A percentile compares a stretch with the other conserved stretches of the same genome.
phyloP scores from a whole-genome alignment of 2,113 vertebrate species.

The Gavia stellata region DNA sequence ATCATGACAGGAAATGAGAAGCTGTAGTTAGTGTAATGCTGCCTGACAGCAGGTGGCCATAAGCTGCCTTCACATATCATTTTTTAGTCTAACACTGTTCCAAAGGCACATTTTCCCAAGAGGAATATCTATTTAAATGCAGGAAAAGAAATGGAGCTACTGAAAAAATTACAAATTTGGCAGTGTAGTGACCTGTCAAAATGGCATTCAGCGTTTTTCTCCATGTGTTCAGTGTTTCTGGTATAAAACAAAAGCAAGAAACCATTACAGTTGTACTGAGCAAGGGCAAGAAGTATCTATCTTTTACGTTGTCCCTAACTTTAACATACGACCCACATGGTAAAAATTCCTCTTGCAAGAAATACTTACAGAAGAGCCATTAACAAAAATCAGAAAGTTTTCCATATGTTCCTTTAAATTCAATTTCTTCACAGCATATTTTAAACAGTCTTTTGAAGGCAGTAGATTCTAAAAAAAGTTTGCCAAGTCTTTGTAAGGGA shows the following conservation, averaged over 20 bases:
- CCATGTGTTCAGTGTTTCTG: background rate
- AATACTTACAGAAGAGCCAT: background rate
- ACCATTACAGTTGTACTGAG: background rate
- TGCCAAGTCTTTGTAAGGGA: background rate
- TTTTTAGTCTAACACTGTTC: background rate
- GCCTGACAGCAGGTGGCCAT: slow-evolving; percentile 9
- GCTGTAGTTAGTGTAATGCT: background rate
- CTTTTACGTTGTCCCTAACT: background rate
- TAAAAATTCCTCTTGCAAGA: background rate
- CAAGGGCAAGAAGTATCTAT: background rate
- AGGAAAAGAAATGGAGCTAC: background rate
- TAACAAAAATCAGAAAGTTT: background rate
- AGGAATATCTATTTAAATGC: background rate
- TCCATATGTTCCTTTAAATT: background rate
- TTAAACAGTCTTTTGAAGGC: background rate
- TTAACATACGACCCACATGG: background rate
- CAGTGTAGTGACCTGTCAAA: background rate
- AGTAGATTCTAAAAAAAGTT: background rate
- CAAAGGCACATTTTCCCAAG: background rate
- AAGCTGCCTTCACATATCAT: background rate
- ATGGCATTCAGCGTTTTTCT: background rate
- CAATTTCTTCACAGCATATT: background rate
- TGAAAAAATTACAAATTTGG: background rate
- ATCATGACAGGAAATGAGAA: slow-evolving; percentile 27
- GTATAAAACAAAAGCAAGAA: background rate